A percentile compares a stretch with the other conserved stretches of the same genome.
Evolutionary conservation across 1,140 invertebrate genomes (phyloP).

Genomic region (Dryas iulia): DNA sequence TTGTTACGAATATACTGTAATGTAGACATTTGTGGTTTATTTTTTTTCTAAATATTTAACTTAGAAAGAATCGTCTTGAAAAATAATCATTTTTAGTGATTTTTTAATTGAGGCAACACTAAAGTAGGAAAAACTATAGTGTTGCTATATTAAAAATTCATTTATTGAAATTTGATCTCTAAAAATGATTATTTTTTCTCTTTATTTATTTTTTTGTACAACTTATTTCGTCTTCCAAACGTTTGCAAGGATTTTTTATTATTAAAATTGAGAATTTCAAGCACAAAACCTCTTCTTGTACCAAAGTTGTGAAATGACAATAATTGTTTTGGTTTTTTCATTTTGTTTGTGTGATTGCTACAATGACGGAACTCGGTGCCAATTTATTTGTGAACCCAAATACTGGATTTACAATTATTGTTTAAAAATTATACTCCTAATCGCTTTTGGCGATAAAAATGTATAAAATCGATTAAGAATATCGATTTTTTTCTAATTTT

Average conservation of each 20-base stretch:
- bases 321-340: slow-evolving; percentile 44
- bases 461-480: not conserved
- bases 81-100: not conserved
- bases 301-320: slow-evolving; percentile 71
- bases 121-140: too few species aligned
- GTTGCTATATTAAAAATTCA: not conserved
- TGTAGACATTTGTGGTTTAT: not conserved
- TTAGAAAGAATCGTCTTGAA: not conserved
- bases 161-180: not conserved
- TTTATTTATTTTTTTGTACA: not conserved
- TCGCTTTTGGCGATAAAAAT: not conserved
- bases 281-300: slow-evolving; percentile 34
- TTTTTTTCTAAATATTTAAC: not conserved
- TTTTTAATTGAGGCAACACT: not conserved
- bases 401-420: slow-evolving; percentile 8
- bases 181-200: not conserved
- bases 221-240: slow-evolving; percentile 1
- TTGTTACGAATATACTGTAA: not conserved
- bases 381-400: slow-evolving; percentile 30
- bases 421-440: not conserved
- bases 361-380: slow-evolving; percentile 39
- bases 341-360: slow-evolving; percentile 24
- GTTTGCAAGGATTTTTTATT: slow-evolving; percentile 4
- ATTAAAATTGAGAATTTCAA: slow-evolving; percentile 30
- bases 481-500: not conserved